Base-by-base conservation (phyloP, 2,797 vertebrate species). In the Sebastes diploproa region DNA sequence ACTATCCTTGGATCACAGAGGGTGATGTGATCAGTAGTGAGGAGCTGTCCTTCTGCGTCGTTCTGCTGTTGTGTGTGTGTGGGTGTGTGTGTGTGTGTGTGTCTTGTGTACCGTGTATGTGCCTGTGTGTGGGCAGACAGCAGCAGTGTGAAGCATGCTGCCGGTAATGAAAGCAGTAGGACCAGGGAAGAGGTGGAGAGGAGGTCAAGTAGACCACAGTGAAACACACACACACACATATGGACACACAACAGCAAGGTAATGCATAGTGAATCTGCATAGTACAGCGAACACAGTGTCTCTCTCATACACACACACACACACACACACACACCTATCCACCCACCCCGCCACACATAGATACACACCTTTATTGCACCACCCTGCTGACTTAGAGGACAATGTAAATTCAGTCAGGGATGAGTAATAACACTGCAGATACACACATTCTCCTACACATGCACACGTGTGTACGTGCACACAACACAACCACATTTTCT, bases 131-230 rank as follows among this genome's bases (percentile, higher is more conserved):
- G 90, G 89, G 88, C 77, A 85, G 91, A 78, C 62, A 73, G 83
- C 70, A 84, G 80, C 78, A 75, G 75, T 71, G 85, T 87, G 87
- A 90, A 79, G 82, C 77, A 84, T 90, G 83, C 79, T 85, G 85
- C 88, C 87, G 87, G 67, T 92, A 85, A 91, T 91, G 88, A 92
- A 88, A 78, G 83, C 75, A 42, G 85, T 84, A 85, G 36, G 83
- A 78, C 81, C 67, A 85, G 86, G 30, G 78, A 91, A 75, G 76
- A 88, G 88, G 84, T 89, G 81, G 78, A 85, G 87, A 89, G 80
- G 87, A 92, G 91, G 91, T 94, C 88, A 92, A 92, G 87, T 90
- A 88, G 81, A 92, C 87, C 77, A 81, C 74, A 69, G 80, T 54
- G 75, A 88, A 77, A 66, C 65, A 54, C 29, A 42, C 54, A 25